Evolutionary conservation across 2,888 invertebrate genomes (phyloP).

Genomic region (Xanthorhoe designata): DNA sequence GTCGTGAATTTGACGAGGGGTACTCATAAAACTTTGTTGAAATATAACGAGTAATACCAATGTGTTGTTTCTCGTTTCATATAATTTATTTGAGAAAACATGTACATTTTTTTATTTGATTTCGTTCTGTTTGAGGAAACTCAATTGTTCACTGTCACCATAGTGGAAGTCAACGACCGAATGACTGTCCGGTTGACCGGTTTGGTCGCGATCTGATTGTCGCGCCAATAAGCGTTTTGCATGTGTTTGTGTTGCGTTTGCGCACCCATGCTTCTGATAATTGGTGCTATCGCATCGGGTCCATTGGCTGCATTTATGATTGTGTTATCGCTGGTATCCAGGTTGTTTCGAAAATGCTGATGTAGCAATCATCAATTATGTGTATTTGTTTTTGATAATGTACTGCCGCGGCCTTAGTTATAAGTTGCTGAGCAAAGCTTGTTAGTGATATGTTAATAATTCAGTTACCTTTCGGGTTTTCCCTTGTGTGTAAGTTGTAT

Average conservation of each 20-base stretch:
- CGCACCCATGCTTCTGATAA: slow-evolving; percentile 70
- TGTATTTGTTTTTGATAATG: too few species aligned
- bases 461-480: slow-evolving; percentile 27
- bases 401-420: too few species aligned
- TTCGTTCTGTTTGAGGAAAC: slow-evolving; percentile 38
- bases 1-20: slow-evolving; percentile 31
- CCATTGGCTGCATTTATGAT: slow-evolving; percentile 47
- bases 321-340: slow-evolving; percentile 36
- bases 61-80: slow-evolving; percentile 10
- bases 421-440: slow-evolving; percentile 17
- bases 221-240: slow-evolving; percentile 80
- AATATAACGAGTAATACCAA: slow-evolving; percentile 26
- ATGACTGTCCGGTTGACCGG: slow-evolving; percentile 74
- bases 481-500: slow-evolving; percentile 45
- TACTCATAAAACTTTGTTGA: slow-evolving; percentile 30
- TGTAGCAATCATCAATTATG: not conserved
- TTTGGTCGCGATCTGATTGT: slow-evolving; percentile 82
- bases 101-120: not conserved
- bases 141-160: slow-evolving; percentile 57
- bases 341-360: slow-evolving; percentile 29
- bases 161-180: slow-evolving; percentile 71
- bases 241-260: slow-evolving; percentile 73
- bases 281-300: slow-evolving; percentile 65
- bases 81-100: slow-evolving; percentile 2
- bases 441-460: slow-evolving; percentile 38